Percentiles rank a stretch among this genome's conserved stretches.
Evolutionary conservation across 2,888 invertebrate species (phyloP).

Genomic region (Antitype chi): DNA sequence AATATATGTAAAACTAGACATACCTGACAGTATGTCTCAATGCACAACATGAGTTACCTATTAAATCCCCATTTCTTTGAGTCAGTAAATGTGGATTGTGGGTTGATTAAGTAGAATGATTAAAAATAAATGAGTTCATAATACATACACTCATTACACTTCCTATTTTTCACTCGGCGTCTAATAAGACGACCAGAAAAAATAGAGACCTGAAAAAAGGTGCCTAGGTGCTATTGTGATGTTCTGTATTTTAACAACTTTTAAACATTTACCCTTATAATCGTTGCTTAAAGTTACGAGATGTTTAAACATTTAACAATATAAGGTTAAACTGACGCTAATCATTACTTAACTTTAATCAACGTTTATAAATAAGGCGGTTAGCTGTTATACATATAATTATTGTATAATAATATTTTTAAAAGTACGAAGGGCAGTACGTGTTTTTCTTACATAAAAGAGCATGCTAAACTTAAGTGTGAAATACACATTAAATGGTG

Average conservation of each 20-base stretch:
- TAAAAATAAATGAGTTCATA: too few species aligned
- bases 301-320: too few species aligned
- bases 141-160: too few species aligned
- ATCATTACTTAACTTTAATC: too few species aligned
- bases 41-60: background rate
- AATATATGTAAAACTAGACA: background rate
- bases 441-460: background rate
- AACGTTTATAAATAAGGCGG: too few species aligned
- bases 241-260: background rate
- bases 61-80: background rate
- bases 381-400: too few species aligned
- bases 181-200: background rate
- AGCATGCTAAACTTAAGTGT: background rate
- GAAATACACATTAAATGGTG: background rate
- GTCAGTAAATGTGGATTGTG: constrained; percentile 1
- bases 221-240: background rate
- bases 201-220: background rate
- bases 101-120: background rate
- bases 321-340: too few species aligned
- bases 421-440: background rate
- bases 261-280: too few species aligned
- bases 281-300: too few species aligned
- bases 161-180: too few species aligned
- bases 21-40: background rate
- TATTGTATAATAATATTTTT: background rate